These are phyloP conservation scores for Equus przewalskii DNA, from an alignment of 2,113 vertebrate genomes.

Conservation along the genomic window DNA sequence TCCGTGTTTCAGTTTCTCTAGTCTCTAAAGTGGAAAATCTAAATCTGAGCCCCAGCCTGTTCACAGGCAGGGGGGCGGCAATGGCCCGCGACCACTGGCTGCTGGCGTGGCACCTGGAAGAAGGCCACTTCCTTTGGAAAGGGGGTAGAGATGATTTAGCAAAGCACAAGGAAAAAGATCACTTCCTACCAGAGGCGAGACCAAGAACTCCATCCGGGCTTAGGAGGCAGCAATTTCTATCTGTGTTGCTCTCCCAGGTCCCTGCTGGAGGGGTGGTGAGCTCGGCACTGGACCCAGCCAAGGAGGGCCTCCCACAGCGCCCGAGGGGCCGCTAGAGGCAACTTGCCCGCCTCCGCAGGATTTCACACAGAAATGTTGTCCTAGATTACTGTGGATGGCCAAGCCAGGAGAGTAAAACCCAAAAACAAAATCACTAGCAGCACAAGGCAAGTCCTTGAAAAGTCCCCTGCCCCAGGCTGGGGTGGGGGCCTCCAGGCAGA, in stretches of 20 bases:
- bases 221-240: neutral
- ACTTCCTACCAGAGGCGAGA: neutral
- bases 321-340: constrained; percentile 36
- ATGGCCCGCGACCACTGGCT: accelerated
- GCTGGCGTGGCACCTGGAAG: neutral
- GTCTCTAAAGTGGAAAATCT: neutral
- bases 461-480: neutral
- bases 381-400: constrained; percentile 62
- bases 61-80: too few species aligned
- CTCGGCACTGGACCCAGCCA: neutral
- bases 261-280: neutral
- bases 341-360: neutral
- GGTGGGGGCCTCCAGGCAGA: neutral
- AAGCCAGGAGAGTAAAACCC: constrained; percentile 72
- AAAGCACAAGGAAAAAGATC: neutral
- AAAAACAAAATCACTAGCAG: constrained; percentile 79
- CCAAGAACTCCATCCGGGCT: neutral
- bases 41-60: neutral
- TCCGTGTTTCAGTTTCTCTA: neutral
- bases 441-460: constrained; percentile 49
- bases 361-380: constrained; percentile 39
- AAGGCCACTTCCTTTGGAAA: neutral
- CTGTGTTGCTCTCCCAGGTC: neutral
- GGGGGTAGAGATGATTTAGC: neutral
- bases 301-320: neutral